Base-by-base conservation (phyloP, 2,888 invertebrate species). In the Coenonympha arcania region DNA sequence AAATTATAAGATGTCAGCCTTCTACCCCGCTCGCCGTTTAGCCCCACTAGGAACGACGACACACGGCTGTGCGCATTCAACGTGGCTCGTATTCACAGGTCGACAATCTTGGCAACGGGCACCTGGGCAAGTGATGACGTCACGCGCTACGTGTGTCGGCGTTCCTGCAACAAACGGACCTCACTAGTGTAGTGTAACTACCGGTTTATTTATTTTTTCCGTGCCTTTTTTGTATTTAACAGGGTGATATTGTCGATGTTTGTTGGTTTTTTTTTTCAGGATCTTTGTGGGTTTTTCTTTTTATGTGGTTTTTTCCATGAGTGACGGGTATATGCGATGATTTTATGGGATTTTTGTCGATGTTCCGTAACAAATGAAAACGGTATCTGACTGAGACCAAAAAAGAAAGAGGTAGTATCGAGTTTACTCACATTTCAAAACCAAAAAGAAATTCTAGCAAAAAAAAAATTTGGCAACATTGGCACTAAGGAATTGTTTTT, bases 81-180 rank as follows among this genome's bases (percentile, higher is more conserved):
- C 67, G 71, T 67, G 71, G 72, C 68, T 75, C 76, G 73, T 73
- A 77, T 83, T 81, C 66, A 39, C 84, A 85, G 84, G 84, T 84
- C 68, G 76, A 79, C 61, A 63, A 74, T 56, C 55, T 73, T 71
- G 81, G 79, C 69, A 84, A 81, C 75, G 82, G 82, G 64, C 81
- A 81, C 66, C 65, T 71, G 67, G 68, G 66, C 71, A 79, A 81
- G 80, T 82, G 82, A 84, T 70, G 68, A 61, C 70, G 68, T 60
- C 65, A 59, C 72, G 70, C 73, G 73, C 79, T 65, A 61, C 80
- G 82, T 86, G 85, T 85, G 85, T 86, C 85, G 85, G 73, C 85
- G 85, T 85, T 84, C 83, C 84, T 78, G 77, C 73, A 73, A 72
- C 79, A 77, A 77, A 76, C 82, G 83, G 84, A 83, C 85, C 85